phyloP scores from a whole-genome alignment of 2,113 vertebrate species.

The Bubo scandiacus region DNA sequence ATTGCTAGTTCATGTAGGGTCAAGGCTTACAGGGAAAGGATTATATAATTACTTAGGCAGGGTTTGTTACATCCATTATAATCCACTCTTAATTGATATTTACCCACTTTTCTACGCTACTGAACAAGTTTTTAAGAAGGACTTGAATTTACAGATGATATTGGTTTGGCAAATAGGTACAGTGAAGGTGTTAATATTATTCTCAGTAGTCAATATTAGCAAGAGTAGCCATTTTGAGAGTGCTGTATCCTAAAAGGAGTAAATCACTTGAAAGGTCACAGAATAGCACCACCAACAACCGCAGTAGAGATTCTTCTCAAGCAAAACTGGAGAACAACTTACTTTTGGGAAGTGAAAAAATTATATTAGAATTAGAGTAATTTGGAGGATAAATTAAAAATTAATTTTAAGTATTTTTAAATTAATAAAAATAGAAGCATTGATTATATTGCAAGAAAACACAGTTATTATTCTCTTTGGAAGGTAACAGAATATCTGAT shows the following conservation, averaged over 20 bases:
- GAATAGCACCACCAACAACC: neutral
- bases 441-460: neutral
- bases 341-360: neutral
- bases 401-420: neutral
- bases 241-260: neutral
- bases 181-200: neutral
- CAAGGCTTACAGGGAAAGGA: neutral
- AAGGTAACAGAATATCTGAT: neutral
- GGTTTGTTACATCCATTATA: neutral
- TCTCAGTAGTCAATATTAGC: neutral
- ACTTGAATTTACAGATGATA: neutral
- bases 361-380: neutral
- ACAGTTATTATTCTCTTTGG: neutral
- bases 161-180: neutral
- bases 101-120: neutral
- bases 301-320: neutral
- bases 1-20: neutral
- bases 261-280: neutral
- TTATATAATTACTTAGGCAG: neutral
- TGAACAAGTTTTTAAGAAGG: neutral
- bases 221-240: neutral
- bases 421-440: neutral
- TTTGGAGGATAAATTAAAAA: neutral
- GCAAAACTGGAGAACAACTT: neutral
- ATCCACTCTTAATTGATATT: conserved; percentile 26